Percentiles rank a stretch among this genome's conserved stretches.
phyloP scores from a whole-genome alignment of 2,888 invertebrate species.

The Halictus quadricinctus region DNA sequence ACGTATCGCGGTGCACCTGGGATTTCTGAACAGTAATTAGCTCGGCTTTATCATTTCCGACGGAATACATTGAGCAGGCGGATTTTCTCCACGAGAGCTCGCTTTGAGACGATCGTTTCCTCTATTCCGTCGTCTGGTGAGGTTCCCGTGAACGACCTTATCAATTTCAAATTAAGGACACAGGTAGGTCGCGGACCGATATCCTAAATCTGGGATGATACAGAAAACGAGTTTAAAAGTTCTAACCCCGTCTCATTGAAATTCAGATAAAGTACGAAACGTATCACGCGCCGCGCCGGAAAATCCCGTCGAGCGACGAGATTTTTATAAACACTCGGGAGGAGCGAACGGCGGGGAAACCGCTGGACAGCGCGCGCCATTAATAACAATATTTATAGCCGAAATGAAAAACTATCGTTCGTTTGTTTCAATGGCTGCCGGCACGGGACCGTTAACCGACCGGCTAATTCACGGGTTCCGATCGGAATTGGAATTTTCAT shows the following conservation, averaged over 20 bases:
- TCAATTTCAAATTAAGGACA: constrained; percentile 60
- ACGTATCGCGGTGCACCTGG: not conserved
- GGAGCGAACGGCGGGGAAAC: not conserved
- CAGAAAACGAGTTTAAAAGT: constrained; percentile 55
- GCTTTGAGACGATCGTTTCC: constrained; percentile 1
- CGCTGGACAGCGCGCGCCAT: not conserved
- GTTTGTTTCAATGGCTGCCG: constrained; percentile 25
- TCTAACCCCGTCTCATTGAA: constrained; percentile 40
- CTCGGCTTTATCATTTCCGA: constrained; percentile 1
- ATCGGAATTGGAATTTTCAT: constrained; percentile 54
- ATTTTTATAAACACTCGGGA: constrained; percentile 44
- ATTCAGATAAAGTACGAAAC: constrained; percentile 56
- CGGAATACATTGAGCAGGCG: not conserved
- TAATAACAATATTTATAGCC: constrained; percentile 49
- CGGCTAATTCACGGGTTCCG: constrained; percentile 29
- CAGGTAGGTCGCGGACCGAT: constrained; percentile 34
- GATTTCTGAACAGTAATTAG: not conserved
- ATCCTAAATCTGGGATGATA: constrained; percentile 51
- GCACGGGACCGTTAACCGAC: not conserved
- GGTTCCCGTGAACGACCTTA: constrained; percentile 40
- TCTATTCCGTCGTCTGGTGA: constrained; percentile 18
- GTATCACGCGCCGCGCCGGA: constrained; percentile 12
- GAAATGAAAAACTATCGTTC: constrained; percentile 24
- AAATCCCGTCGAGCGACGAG: constrained; percentile 26
- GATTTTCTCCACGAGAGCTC: constrained; percentile 10